Evolutionary conservation across 2,888 invertebrate genomes (phyloP).

Genomic region (Anagyrus pseudococci): DNA sequence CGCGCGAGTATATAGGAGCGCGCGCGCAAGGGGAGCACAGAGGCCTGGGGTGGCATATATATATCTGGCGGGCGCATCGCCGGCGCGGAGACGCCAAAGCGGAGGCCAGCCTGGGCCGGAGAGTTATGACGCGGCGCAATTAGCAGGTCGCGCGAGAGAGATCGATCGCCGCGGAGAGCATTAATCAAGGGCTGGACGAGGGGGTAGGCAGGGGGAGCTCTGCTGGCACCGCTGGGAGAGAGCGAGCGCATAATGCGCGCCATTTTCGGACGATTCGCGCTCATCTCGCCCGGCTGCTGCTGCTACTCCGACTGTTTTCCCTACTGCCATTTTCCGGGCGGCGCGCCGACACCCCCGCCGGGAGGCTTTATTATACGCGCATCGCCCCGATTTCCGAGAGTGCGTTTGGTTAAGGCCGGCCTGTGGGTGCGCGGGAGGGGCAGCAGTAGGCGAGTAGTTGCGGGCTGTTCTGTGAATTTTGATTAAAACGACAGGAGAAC

Average conservation of each 20-base stretch:
- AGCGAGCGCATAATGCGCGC: slow-evolving; percentile 3
- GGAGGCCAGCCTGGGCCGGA: slow-evolving; percentile 46
- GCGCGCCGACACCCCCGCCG: too few relatives aligned
- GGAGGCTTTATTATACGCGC: too few relatives aligned
- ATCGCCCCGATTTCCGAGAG: too few relatives aligned
- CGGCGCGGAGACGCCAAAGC: slow-evolving; percentile 18
- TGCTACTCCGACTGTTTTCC: too few relatives aligned
- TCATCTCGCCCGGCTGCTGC: too few relatives aligned
- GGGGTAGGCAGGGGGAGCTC: slow-evolving; percentile 43
- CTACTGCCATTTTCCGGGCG: too few relatives aligned
- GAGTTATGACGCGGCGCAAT: slow-evolving; percentile 62
- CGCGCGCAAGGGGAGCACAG: slow-evolving; percentile 24
- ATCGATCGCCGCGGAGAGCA: slow-evolving; percentile 61
- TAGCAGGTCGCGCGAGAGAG: slow-evolving; percentile 61
- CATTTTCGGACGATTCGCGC: too few relatives aligned
- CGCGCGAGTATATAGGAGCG: slow-evolving; percentile 4
- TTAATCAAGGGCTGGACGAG: slow-evolving; percentile 54
- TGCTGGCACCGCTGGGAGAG: slow-evolving; percentile 19
- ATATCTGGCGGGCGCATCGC: slow-evolving; percentile 36
- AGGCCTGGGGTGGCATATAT: background rate
- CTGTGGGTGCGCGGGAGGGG: too few relatives aligned
- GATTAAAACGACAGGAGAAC: slow-evolving; percentile 34
- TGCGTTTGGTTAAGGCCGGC: too few relatives aligned
- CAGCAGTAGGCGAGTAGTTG: too few relatives aligned
- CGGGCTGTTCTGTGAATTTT: slow-evolving; percentile 24